Conservation (phyloP, 2,113 vertebrate genomes). For the Salvator merianae region DNA sequence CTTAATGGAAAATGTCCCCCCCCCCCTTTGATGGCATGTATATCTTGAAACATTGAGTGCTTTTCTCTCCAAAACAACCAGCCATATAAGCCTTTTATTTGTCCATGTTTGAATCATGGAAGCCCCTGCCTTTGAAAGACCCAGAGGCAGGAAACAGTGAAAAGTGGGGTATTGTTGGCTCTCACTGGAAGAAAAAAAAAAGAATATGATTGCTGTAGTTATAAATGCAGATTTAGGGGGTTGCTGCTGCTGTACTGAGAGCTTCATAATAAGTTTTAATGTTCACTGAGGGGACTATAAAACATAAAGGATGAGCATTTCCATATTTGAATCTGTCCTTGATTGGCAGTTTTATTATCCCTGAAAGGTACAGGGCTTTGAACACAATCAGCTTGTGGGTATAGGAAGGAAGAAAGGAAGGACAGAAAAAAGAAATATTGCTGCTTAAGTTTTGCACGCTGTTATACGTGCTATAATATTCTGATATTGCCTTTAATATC, state of each 20-base stretch:
- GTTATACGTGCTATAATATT: slow-evolving; percentile 86
- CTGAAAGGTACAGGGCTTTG: slow-evolving; percentile 79
- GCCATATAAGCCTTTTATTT: slow-evolving; percentile 1
- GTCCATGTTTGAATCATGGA: not conserved
- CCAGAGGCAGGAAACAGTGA: not conserved
- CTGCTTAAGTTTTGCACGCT: slow-evolving; percentile 78
- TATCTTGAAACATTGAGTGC: slow-evolving; percentile 13
- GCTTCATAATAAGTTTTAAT: slow-evolving; percentile 76
- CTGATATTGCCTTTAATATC: slow-evolving; percentile 84
- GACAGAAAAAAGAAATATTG: slow-evolving; percentile 65
- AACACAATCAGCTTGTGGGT: slow-evolving; percentile 75
- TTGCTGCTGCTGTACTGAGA: slow-evolving; percentile 33
- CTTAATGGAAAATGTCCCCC: not conserved
- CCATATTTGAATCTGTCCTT: slow-evolving; percentile 70
- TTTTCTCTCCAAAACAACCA: not conserved
- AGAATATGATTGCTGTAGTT: not conserved
- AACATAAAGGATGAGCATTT: slow-evolving; percentile 72
- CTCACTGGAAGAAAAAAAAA: slow-evolving; percentile 12
- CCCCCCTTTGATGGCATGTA: not conserved
- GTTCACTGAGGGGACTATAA: slow-evolving; percentile 75
- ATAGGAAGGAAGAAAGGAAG: not conserved
- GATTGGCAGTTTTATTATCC: slow-evolving; percentile 85
- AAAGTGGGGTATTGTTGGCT: slow-evolving; percentile 22
- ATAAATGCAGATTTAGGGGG: slow-evolving; percentile 5
- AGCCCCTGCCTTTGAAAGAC: slow-evolving; percentile 45